These are phyloP conservation scores for Chionis minor DNA, from an alignment of 2,113 vertebrate species.

Conservation along the genomic window DNA sequence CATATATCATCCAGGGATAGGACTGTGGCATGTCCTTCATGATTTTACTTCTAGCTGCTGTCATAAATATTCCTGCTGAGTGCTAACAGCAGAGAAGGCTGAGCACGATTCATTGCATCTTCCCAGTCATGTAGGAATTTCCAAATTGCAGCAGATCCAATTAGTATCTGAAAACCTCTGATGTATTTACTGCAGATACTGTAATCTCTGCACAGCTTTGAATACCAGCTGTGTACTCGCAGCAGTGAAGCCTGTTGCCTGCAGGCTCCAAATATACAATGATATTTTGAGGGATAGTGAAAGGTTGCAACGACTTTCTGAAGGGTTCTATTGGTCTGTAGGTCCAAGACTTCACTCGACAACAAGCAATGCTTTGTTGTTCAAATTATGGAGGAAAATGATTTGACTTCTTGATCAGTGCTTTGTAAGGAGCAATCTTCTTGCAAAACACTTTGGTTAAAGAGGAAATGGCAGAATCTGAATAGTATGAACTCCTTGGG, in stretches of 20 bases:
- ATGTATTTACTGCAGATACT: constrained; percentile 25
- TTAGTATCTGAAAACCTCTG: constrained; percentile 35
- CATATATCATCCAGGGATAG: background rate
- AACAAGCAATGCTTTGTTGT: background rate
- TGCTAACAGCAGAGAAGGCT: background rate
- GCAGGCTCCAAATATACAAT: background rate
- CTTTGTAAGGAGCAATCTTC: background rate
- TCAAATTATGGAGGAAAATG: background rate
- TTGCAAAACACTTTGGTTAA: background rate
- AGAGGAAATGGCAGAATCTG: background rate
- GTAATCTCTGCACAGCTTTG: background rate
- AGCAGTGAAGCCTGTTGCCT: background rate
- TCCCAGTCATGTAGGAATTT: constrained; percentile 22
- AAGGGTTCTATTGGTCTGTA: background rate
- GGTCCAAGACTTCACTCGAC: background rate
- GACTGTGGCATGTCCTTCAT: background rate
- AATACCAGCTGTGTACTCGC: background rate
- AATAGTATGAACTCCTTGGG: background rate
- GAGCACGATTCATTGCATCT: constrained; percentile 1
- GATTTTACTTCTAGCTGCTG: background rate
- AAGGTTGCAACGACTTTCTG: background rate
- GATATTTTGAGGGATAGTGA: background rate
- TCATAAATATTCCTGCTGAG: constrained; percentile 7
- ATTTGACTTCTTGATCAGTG: background rate
- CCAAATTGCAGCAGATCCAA: constrained; percentile 18